phyloP scores from a whole-genome alignment of 2,113 vertebrate species.

The Collichthys lucidus region DNA sequence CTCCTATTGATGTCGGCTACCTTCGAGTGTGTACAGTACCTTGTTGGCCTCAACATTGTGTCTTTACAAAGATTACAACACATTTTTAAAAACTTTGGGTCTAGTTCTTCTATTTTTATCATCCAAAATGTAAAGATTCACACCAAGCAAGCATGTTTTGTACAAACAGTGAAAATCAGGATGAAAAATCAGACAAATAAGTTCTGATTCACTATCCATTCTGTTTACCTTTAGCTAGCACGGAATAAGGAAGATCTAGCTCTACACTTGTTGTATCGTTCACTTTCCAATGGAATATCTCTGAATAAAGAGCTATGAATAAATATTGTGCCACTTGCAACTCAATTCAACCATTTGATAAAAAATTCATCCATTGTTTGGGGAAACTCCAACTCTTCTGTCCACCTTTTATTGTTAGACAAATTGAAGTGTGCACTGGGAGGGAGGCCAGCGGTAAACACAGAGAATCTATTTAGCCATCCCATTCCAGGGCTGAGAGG shows the following conservation, averaged over 20 bases:
- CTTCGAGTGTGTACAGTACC: not conserved
- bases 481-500: constrained; percentile 91
- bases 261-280: constrained; percentile 49
- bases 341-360: constrained; percentile 92
- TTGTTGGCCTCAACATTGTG: not conserved
- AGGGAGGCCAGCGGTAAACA: constrained; percentile 90
- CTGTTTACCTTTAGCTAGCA: not conserved
- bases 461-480: constrained; percentile 97
- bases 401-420: constrained; percentile 95
- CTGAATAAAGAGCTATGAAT: constrained; percentile 86
- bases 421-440: constrained; percentile 93
- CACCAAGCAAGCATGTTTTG: not conserved
- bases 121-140: not conserved
- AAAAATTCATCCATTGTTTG: constrained; percentile 96
- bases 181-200: constrained; percentile 6
- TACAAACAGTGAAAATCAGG: not conserved
- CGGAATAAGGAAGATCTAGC: constrained; percentile 1
- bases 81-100: constrained; percentile 8
- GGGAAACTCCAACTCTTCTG: constrained; percentile 87
- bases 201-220: not conserved
- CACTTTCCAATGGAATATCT: constrained; percentile 63
- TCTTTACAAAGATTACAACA: constrained; percentile 1
- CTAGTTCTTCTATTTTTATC: not conserved
- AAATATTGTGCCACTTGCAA: constrained; percentile 87
- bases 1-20: not conserved